Percentiles rank a stretch among this genome's conserved stretches.
Evolutionary conservation across 2,797 vertebrate genomes (phyloP).

Genomic region (Adelosebastes latens): DNA sequence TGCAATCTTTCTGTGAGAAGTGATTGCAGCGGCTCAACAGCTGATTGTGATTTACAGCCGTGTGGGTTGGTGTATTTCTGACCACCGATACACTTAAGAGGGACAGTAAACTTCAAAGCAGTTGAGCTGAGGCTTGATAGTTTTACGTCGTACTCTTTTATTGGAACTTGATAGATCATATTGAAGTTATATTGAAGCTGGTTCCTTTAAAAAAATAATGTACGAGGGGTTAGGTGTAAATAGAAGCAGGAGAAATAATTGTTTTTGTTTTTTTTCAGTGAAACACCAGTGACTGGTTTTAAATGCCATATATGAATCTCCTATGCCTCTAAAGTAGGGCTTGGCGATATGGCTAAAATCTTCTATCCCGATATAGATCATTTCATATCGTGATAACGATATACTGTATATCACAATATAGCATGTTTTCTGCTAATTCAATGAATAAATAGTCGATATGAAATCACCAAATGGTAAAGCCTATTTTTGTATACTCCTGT

Average conservation of each 20-base stretch:
- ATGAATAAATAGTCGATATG: no score
- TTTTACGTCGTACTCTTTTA: slow-evolving; percentile 15
- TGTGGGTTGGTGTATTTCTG: slow-evolving; percentile 48
- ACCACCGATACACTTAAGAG: slow-evolving; percentile 46
- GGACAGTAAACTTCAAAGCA: slow-evolving; percentile 41
- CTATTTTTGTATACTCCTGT: no score
- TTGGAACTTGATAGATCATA: slow-evolving; percentile 12
- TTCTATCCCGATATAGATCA: no score
- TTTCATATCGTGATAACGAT: no score
- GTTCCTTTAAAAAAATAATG: not conserved
- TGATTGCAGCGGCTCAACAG: slow-evolving; percentile 68
- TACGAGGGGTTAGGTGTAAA: not conserved
- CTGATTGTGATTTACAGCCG: slow-evolving; percentile 72
- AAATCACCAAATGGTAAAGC: no score
- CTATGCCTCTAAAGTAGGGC: not conserved
- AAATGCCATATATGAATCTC: not conserved
- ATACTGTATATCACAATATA: no score
- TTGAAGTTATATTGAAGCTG: not conserved
- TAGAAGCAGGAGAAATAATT: not conserved
- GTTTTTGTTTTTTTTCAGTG: not conserved
- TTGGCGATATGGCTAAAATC: no score
- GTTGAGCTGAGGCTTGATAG: slow-evolving; percentile 9
- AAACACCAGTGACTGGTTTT: not conserved
- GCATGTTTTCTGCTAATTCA: no score
- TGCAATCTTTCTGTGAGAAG: slow-evolving; percentile 64